Conservation (phyloP, 2,113 vertebrate species). For the Phalacrocorax carbo region DNA sequence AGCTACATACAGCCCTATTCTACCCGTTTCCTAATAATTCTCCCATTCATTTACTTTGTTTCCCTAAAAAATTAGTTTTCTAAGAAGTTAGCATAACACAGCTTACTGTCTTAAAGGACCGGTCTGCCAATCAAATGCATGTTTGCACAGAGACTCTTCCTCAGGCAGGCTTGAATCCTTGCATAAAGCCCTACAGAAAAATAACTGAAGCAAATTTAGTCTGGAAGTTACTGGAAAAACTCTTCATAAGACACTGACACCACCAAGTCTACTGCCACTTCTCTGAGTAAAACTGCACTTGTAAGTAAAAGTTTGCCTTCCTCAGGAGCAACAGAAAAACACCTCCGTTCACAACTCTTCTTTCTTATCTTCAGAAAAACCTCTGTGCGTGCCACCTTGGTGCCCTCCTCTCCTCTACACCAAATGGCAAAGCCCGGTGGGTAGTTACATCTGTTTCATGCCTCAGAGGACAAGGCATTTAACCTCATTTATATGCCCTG, state of each 20-base stretch:
- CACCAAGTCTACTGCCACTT: accelerated
- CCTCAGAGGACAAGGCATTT: not conserved
- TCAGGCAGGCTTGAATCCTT: not conserved
- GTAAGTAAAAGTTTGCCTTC: not conserved
- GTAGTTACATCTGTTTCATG: not conserved
- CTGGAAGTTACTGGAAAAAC: not conserved
- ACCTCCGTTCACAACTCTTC: not conserved
- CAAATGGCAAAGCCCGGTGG: not conserved
- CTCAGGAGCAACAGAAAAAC: not conserved
- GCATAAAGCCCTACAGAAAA: not conserved
- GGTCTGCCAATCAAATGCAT: not conserved
- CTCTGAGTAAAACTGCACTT: not conserved
- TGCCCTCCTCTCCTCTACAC: not conserved
- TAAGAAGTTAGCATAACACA: not conserved
- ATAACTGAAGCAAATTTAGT: not conserved
- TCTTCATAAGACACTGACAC: not conserved
- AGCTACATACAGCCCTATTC: not conserved
- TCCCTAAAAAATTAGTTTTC: not conserved
- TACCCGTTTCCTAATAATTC: not conserved
- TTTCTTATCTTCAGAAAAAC: not conserved
- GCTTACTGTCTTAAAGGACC: not conserved
- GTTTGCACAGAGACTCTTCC: not conserved
- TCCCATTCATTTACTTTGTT: not conserved
- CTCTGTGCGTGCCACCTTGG: not conserved
- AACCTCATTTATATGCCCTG: not conserved